Conservation (phyloP, 2,888 invertebrate species). For the Bembecia ichneumoniformis region DNA sequence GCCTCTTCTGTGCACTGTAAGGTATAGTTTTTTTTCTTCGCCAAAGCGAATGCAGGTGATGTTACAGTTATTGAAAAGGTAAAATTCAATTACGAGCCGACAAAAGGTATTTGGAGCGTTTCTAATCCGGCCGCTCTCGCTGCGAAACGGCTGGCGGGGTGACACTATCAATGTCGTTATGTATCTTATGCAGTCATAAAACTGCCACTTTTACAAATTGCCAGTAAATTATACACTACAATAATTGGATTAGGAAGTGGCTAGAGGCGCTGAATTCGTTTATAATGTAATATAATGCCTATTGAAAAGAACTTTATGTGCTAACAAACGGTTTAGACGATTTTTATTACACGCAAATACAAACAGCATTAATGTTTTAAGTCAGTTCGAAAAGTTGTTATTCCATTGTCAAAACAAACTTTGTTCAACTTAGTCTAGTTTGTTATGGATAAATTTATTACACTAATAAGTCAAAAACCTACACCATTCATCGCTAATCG, state of each 20-base stretch:
- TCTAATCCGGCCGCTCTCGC: constrained; percentile 41
- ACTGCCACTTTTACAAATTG: constrained; percentile 57
- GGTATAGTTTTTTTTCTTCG: constrained; percentile 20
- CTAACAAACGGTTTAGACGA: background rate
- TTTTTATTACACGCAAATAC: background rate
- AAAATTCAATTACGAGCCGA: constrained; percentile 48
- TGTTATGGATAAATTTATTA: too few relatives aligned
- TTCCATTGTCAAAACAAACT: too few relatives aligned
- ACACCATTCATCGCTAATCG: too few relatives aligned
- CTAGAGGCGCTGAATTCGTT: background rate
- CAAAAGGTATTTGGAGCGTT: constrained; percentile 33
- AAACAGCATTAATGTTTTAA: too few relatives aligned
- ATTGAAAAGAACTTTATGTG: background rate
- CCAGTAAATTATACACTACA: constrained; percentile 36
- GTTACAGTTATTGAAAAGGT: constrained; percentile 50
- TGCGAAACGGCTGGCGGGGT: constrained; percentile 19
- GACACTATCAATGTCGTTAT: background rate
- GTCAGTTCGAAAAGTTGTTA: too few relatives aligned
- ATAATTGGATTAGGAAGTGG: background rate
- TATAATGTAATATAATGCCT: background rate
- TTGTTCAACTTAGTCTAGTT: too few relatives aligned
- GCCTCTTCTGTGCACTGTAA: constrained; percentile 19
- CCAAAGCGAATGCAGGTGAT: constrained; percentile 55
- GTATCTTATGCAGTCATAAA: constrained; percentile 27
- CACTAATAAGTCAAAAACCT: too few relatives aligned